Evolutionary conservation across 2,888 invertebrate species (phyloP).

Genomic region (Brachynemurus nebulosus): DNA sequence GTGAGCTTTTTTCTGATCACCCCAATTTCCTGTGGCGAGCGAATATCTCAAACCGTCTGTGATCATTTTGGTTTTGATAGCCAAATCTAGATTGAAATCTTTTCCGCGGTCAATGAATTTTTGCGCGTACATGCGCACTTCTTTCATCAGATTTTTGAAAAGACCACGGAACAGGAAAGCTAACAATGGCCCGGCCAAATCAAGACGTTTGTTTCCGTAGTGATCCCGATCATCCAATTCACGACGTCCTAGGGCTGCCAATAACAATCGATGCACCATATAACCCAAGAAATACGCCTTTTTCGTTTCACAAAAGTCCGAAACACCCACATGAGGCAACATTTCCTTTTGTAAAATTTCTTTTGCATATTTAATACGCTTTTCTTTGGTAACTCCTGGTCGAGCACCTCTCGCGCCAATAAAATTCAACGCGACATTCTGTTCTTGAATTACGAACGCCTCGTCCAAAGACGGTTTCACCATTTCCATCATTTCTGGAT

Average conservation of each 20-base stretch:
- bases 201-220: constrained; percentile 96
- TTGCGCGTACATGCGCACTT: constrained; percentile 96
- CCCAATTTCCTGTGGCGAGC: constrained; percentile 99
- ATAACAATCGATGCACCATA: constrained; percentile 93
- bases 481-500: constrained; percentile 99
- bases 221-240: constrained; percentile 99
- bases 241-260: constrained; percentile 89
- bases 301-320: constrained; percentile 99
- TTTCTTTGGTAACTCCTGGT: constrained; percentile 97
- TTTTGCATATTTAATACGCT: constrained; percentile 96
- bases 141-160: constrained; percentile 92
- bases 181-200: constrained; percentile 91
- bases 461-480: constrained; percentile 98
- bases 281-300: constrained; percentile 98
- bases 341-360: constrained; percentile 99
- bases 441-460: constrained; percentile 98
- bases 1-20: constrained; percentile 99
- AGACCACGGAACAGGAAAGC: constrained; percentile 95
- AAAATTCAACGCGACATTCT: constrained; percentile 96
- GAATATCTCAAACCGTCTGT: constrained; percentile 97
- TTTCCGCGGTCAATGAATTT: constrained; percentile 98
- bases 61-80: constrained; percentile 94
- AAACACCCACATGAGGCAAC: constrained; percentile 98
- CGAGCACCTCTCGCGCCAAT: constrained; percentile 95
- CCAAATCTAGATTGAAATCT: constrained; percentile 93